phyloP scores from a whole-genome alignment of 2,888 invertebrate species.

The Nomada flava region DNA sequence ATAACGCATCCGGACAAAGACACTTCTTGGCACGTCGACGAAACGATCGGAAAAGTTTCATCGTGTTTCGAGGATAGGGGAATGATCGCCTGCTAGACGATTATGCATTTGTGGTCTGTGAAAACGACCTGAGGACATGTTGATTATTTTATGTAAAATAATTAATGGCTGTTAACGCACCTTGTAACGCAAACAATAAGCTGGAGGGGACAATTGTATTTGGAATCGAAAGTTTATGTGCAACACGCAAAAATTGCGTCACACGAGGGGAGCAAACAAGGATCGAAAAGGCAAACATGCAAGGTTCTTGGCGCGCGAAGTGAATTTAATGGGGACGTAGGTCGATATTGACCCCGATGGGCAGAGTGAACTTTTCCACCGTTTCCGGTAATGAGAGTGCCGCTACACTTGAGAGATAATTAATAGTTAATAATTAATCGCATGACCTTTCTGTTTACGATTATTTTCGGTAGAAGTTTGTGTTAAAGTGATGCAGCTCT shows the following conservation, averaged over 20 bases:
- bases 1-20: slow-evolving; percentile 1
- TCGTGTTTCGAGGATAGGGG: slow-evolving; percentile 12
- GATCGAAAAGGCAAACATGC: slow-evolving; percentile 12
- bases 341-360: neutral
- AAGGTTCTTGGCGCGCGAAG: slow-evolving; percentile 27
- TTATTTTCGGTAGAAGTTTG: too few relatives aligned
- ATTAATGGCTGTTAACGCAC: too few relatives aligned
- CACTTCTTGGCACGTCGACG: slow-evolving; percentile 45
- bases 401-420: neutral
- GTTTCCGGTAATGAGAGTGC: neutral
- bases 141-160: neutral
- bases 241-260: slow-evolving; percentile 15
- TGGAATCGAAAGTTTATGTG: slow-evolving; percentile 6
- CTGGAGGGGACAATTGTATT: too few relatives aligned
- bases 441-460: neutral
- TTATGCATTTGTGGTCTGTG: neutral
- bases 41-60: slow-evolving; percentile 46
- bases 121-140: neutral
- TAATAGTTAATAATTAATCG: neutral
- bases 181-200: neutral
- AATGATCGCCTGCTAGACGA: neutral
- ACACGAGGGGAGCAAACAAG: slow-evolving; percentile 13
- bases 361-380: neutral
- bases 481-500: too few relatives aligned
- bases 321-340: slow-evolving; percentile 1